These are phyloP conservation scores for Ips nitidus DNA, from an alignment of 1,140 invertebrate species.

Conservation along the genomic window DNA sequence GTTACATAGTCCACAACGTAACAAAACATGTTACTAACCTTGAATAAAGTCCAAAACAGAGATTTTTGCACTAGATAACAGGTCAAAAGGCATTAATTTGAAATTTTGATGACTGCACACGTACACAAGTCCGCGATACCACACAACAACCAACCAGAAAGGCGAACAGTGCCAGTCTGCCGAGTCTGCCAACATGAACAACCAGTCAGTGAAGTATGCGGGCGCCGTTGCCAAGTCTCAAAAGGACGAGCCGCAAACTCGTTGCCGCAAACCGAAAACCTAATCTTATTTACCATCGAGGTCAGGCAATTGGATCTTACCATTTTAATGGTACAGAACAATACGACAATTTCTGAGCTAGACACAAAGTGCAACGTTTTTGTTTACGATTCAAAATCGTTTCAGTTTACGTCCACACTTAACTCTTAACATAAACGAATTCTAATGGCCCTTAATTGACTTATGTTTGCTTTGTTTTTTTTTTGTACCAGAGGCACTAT, in stretches of 20 bases:
- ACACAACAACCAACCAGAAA: constrained; percentile 13
- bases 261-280: constrained; percentile 8
- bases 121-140: constrained; percentile 8
- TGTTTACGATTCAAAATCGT: no score
- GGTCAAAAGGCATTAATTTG: constrained; percentile 15
- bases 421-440: no score
- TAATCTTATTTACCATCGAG: neutral
- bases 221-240: constrained; percentile 23
- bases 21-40: constrained; percentile 19
- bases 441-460: no score
- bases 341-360: no score
- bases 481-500: no score
- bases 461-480: no score
- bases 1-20: neutral
- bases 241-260: constrained; percentile 22
- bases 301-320: neutral
- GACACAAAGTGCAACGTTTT: no score
- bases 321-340: no score
- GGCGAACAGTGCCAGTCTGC: constrained; percentile 26
- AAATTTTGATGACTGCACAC: constrained; percentile 18
- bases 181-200: neutral
- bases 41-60: constrained; percentile 11
- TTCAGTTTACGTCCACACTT: no score
- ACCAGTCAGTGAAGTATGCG: constrained; percentile 30
- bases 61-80: constrained; percentile 17